Base-by-base conservation (phyloP, 1,140 invertebrate species). In the Ips nitidus region DNA sequence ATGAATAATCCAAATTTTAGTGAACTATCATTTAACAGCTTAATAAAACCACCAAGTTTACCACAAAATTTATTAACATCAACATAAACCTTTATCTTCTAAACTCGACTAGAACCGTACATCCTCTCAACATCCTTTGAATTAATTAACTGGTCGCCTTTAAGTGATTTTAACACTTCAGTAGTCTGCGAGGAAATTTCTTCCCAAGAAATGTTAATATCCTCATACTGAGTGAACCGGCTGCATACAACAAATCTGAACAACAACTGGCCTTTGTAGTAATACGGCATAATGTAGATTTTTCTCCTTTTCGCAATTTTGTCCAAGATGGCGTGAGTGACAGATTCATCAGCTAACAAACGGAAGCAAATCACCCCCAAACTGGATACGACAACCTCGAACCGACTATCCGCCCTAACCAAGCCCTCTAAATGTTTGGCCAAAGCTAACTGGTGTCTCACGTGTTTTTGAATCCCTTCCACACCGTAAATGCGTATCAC, bases 351-450 rank as follows among this genome's bases (percentile, higher is more conserved):
- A 1, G 89, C 91, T 82, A 89, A 93, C 4, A 96, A 79, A 77
- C 93, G 85, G 75, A 98, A 97, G 74, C 94, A 97, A 6, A 97
- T 90, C 8, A 98, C 81, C 0, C 92, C 94, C 84, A 98, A 84
- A 2, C 84, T 82, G 1, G 67, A 73, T 7, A 56, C 70, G 38
- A 71, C 71, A 2, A 98, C 80, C 80, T 97, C 90, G 80, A 97
- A 98, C 73, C 91, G 83, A 1, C 84, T 75, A 80, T 97, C 94
- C 2, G 81, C 76, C 55, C 80, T 76, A 0, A 95, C 84, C 4
- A 93, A 78, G 8, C 85, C 77, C 70, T 91, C 91, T 76, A 98
- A 95, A 70, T 90, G 81, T 60, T 91, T 82, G 0, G 94, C 93
- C 75, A 97, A 79, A 36, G 79, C 77, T 2, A 96, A 87, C 39